Percentiles rank a stretch among this genome's conserved stretches.
phyloP scores from a whole-genome alignment of 1,140 invertebrate species.

The Anadara kagoshimensis region DNA sequence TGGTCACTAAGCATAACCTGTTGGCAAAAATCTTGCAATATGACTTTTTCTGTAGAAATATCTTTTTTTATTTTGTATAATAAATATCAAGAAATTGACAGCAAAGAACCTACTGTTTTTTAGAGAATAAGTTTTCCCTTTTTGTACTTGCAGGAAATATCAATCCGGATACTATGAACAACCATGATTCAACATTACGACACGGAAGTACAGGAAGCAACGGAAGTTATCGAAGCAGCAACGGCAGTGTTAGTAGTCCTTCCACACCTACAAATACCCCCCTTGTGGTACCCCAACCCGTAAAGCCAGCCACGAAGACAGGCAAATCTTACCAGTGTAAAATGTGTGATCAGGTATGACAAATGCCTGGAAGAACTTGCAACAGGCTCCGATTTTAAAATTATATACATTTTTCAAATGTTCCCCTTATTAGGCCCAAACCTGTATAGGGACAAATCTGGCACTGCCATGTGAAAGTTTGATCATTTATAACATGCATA shows the following conservation, averaged over 20 bases:
- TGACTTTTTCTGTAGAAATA: too few relatives aligned
- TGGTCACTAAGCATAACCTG: too few relatives aligned
- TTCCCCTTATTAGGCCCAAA: too few relatives aligned
- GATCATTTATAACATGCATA: too few relatives aligned
- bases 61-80: too few relatives aligned
- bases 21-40: too few relatives aligned
- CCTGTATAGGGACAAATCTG: too few relatives aligned
- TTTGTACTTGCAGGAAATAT: conserved; percentile 31
- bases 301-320: conserved; percentile 80
- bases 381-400: too few relatives aligned
- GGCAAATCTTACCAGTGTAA: conserved; percentile 90
- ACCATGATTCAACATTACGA: conserved; percentile 33
- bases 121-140: neutral
- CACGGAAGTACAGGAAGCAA: conserved; percentile 41
- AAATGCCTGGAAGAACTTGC: too few relatives aligned
- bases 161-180: conserved; percentile 35
- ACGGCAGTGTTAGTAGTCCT: conserved; percentile 59
- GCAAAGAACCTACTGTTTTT: neutral
- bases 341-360: conserved; percentile 96
- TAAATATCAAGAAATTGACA: too few relatives aligned
- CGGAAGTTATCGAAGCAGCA: conserved; percentile 55
- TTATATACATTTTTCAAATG: too few relatives aligned
- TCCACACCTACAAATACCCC: conserved; percentile 63
- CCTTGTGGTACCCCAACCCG: conserved; percentile 92
- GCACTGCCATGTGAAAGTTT: too few relatives aligned